Conservation (phyloP, 2,113 vertebrate species). For the Sebastes schlegelii region DNA sequence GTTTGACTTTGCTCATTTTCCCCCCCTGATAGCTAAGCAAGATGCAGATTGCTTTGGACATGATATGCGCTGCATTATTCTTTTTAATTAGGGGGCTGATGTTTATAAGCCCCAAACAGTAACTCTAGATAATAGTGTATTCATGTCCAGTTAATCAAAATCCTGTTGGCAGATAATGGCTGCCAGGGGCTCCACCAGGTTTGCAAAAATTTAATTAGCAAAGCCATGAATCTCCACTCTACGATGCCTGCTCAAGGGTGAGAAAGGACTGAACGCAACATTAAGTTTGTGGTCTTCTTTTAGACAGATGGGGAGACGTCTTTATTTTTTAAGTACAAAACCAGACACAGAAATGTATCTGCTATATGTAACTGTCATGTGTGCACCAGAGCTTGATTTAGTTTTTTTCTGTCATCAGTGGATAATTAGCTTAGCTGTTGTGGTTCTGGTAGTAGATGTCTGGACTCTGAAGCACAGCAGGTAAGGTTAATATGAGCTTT, state of each 20-base stretch:
- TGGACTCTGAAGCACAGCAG: not conserved
- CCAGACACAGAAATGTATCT: not conserved
- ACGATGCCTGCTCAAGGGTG: slow-evolving; percentile 71
- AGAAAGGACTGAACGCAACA: slow-evolving; percentile 56
- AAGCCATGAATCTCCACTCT: slow-evolving; percentile 77
- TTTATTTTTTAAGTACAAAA: slow-evolving; percentile 27
- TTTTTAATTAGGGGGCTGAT: slow-evolving; percentile 78
- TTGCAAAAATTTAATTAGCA: slow-evolving; percentile 80
- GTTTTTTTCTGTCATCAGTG: not conserved
- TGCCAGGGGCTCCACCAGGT: slow-evolving; percentile 76
- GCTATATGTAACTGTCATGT: not conserved
- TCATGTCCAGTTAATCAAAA: slow-evolving; percentile 82
- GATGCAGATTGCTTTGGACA: slow-evolving; percentile 66
- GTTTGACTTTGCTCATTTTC: slow-evolving; percentile 39
- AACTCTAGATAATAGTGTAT: slow-evolving; percentile 75
- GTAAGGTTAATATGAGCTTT: not conserved
- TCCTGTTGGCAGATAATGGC: slow-evolving; percentile 80
- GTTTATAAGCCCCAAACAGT: slow-evolving; percentile 77
- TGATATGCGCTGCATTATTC: slow-evolving; percentile 70
- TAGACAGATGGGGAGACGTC: slow-evolving; percentile 1
- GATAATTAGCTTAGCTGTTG: slow-evolving; percentile 24
- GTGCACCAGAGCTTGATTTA: slow-evolving; percentile 28
- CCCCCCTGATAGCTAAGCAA: slow-evolving; percentile 42
- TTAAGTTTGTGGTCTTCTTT: slow-evolving; percentile 43
- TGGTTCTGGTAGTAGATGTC: not conserved